Conservation (phyloP, 2,113 vertebrate species). For the Crotalus viridis region DNA sequence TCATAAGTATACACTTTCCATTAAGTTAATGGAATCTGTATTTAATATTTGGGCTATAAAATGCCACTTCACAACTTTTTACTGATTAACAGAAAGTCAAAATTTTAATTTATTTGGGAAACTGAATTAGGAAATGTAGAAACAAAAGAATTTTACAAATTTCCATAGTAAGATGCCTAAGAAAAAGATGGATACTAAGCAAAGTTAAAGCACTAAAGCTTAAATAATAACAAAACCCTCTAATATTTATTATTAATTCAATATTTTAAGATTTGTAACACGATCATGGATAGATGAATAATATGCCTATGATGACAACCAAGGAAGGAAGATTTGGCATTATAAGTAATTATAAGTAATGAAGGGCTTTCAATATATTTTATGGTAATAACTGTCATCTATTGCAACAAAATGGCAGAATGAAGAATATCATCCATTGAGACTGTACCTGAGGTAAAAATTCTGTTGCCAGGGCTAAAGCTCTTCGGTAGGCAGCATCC, state of each 20-base stretch:
- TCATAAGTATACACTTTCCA: constrained; percentile 15
- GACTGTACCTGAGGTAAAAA: constrained; percentile 90
- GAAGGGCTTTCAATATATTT: background rate
- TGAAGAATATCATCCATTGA: background rate
- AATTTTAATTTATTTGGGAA: constrained; percentile 22
- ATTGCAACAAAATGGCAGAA: background rate
- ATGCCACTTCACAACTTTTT: constrained; percentile 4
- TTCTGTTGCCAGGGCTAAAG: constrained; percentile 86
- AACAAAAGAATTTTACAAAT: constrained; percentile 1
- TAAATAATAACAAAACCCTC: background rate
- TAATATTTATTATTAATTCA: background rate
- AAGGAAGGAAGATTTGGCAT: background rate
- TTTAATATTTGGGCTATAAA: constrained; percentile 14
- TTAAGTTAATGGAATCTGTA: constrained; percentile 21
- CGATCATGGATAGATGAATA: background rate
- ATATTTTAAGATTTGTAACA: background rate
- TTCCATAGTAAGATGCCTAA: background rate
- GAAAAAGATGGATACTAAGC: background rate
- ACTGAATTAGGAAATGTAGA: background rate
- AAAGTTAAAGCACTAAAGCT: background rate
- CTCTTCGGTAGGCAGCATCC: constrained; percentile 89
- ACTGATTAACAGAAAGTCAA: constrained; percentile 7
- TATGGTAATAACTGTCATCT: background rate
- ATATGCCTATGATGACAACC: fast-evolving
- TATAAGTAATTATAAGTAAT: background rate